Percentiles rank a stretch among this genome's conserved stretches.
These are phyloP conservation scores for Aporophyla nigra DNA, from an alignment of 2,888 invertebrate species.

Conservation along the genomic window DNA sequence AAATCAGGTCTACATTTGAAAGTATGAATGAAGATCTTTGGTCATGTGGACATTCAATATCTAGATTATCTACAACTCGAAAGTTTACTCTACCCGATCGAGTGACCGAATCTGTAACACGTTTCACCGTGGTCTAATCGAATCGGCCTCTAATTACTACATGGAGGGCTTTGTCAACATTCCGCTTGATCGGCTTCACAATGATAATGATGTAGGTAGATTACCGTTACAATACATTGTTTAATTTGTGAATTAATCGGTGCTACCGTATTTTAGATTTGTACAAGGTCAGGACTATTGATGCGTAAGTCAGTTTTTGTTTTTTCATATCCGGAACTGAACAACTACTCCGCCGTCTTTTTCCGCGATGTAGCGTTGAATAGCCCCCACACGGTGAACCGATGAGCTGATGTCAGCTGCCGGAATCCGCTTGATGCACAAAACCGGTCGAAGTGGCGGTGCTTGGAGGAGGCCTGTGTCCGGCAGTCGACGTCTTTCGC, in stretches of 20 bases:
- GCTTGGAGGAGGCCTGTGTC: background rate
- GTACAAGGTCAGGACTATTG: background rate
- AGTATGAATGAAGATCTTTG: conserved; percentile 31
- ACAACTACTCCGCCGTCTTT: background rate
- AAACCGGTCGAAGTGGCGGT: too few relatives aligned
- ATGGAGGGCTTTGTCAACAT: conserved; percentile 69
- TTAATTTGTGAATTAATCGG: conserved; percentile 40
- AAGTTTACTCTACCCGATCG: conserved; percentile 51
- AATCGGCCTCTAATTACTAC: conserved; percentile 68
- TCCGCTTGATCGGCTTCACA: conserved; percentile 64
- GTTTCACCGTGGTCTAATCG: conserved; percentile 53
- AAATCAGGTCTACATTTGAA: background rate
- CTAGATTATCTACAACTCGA: conserved; percentile 24
- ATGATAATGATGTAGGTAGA: conserved; percentile 60
- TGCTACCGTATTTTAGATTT: conserved; percentile 29
- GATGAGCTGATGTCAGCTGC: too few relatives aligned
- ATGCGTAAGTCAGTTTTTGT: background rate
- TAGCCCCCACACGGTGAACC: background rate
- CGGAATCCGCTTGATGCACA: too few relatives aligned
- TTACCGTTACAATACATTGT: conserved; percentile 47
- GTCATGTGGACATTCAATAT: conserved; percentile 8
- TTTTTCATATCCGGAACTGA: background rate
- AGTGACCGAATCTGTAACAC: conserved; percentile 50
- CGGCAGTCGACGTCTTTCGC: background rate
- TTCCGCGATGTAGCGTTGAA: background rate